Evolutionary conservation across 2,797 vertebrate species (phyloP).

Genomic region (Sebastes flavidus): DNA sequence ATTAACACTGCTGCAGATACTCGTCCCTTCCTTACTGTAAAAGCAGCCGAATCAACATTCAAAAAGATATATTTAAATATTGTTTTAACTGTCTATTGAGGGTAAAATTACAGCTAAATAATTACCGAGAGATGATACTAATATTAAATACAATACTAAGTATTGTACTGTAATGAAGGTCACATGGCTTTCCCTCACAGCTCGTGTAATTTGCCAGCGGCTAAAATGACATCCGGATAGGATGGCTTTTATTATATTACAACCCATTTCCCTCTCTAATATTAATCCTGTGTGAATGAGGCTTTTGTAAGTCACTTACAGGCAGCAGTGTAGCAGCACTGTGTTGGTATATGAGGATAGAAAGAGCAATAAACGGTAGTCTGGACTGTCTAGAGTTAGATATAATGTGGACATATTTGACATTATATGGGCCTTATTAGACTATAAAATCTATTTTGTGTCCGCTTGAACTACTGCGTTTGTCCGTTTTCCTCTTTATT

Average conservation of each 20-base stretch:
- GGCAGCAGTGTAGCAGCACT: background rate
- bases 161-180: background rate
- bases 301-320: constrained; percentile 11
- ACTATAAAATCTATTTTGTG: background rate
- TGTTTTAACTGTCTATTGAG: background rate
- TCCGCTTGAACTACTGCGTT: background rate
- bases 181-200: constrained; percentile 8
- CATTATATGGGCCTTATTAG: background rate
- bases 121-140: background rate
- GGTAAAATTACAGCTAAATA: background rate
- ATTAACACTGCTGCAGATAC: background rate
- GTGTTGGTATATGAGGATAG: background rate
- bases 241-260: constrained; percentile 8
- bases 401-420: background rate
- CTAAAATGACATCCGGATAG: background rate
- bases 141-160: background rate
- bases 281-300: constrained; percentile 19
- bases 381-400: background rate
- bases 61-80: background rate
- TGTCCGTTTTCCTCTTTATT: background rate
- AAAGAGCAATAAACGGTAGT: background rate
- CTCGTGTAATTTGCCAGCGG: background rate
- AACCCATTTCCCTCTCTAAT: background rate
- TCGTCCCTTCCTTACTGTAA: background rate
- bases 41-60: background rate